Base-by-base conservation (phyloP, 2,113 vertebrate species). In the Peromyscus maniculatus region DNA sequence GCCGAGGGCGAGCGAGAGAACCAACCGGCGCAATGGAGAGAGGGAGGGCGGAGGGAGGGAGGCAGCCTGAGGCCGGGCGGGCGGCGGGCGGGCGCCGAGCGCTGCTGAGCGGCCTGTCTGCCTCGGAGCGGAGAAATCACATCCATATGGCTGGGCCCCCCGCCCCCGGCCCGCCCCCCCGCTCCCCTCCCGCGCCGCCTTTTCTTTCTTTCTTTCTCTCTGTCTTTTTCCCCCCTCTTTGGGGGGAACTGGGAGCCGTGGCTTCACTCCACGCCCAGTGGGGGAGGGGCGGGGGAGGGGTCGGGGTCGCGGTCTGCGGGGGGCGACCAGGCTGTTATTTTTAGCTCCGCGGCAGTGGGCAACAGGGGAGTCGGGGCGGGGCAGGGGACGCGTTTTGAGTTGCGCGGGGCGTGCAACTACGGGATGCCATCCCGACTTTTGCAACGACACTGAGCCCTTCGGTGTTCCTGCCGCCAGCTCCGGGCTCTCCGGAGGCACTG, bases 101-200 rank as follows among this genome's bases (percentile, higher is more conserved):
- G 96, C 97, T 91, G 96, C 95, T 72, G 95, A 97, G 97, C 91
- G 91, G 92, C 11, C 95, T 94, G 93, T 99, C 98, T 98, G 99
- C 98, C 98, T 98, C 97, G 49, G 97, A 97, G 98, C 98, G 92
- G 98, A 98, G 99, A 98, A 99, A 99, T 99, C 99, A 98, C 99
- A 99, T 99, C 99, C 99, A 99, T 99, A 99, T 99, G 99, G 99
- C 99, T 99, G 98, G 99, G 98, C 87, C 95, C 98, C 97, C 98
- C 98, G 97, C 94, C 98, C 97, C 97, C 91, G 96, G 95, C 97
- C 97, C 97, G 96, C 97, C 97, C 96, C 96, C 97, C 96, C 89
- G n/a, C 46, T 52, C 96, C 90, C 91, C 91, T 59, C 83, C 96
- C 92, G 87, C 95, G 83, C 97, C 96, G 94, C 96, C 96, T 96